Conservation (phyloP, 2,797 vertebrate species). For the Falco concolor region DNA sequence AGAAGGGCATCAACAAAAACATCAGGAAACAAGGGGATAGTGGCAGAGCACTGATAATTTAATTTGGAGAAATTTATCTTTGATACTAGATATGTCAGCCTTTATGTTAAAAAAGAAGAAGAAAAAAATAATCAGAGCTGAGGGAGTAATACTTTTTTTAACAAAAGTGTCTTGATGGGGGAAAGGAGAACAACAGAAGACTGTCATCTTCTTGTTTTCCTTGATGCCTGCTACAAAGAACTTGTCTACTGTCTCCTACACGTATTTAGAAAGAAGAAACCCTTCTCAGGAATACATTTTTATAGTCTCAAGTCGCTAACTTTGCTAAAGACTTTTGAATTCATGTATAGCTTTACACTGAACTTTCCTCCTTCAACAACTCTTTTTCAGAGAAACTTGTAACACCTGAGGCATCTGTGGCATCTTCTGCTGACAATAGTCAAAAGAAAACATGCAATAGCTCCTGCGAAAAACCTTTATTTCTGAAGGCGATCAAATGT, state of each 20-base stretch:
- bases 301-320: background rate
- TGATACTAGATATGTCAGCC: background rate
- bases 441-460: background rate
- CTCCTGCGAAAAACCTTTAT: background rate
- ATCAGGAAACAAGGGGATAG: background rate
- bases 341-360: background rate
- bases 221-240: constrained; percentile 15
- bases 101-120: background rate
- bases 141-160: background rate
- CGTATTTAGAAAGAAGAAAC: background rate
- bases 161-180: background rate
- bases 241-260: constrained; percentile 28
- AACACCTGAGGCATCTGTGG: background rate
- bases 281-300: background rate
- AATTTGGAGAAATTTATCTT: background rate
- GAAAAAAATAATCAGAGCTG: background rate
- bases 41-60: background rate
- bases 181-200: background rate
- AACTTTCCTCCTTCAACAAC: background rate
- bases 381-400: background rate
- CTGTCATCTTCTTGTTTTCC: constrained; percentile 13
- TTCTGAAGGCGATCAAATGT: background rate
- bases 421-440: background rate
- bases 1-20: background rate
- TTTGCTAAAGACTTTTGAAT: background rate